These are phyloP conservation scores for Ptychadena robeensis DNA, from an alignment of 2,797 vertebrate species.

Conservation along the genomic window DNA sequence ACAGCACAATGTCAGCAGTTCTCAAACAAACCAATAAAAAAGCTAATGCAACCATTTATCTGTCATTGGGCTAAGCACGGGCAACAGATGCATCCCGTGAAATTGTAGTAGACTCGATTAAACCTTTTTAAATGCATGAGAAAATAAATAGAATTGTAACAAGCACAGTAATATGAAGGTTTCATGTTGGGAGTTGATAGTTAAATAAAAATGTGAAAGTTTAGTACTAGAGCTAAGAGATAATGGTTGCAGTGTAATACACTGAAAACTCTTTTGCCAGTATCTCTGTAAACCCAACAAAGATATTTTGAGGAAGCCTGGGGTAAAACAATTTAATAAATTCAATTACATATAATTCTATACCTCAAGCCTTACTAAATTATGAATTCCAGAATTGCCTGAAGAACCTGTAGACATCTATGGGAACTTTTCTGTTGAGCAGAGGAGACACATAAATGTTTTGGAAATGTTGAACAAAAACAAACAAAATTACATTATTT, in stretches of 20 bases:
- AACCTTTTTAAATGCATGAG: not conserved
- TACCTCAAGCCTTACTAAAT: too few relatives aligned
- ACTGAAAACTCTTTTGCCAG: too few relatives aligned
- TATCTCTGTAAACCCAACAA: too few relatives aligned
- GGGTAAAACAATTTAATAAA: too few relatives aligned
- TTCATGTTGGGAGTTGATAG: not conserved
- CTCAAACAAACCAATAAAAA: not conserved
- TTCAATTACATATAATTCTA: too few relatives aligned
- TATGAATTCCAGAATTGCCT: too few relatives aligned
- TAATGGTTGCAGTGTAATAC: too few relatives aligned
- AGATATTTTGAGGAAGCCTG: too few relatives aligned
- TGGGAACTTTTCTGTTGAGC: too few relatives aligned
- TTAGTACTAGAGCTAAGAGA: not conserved
- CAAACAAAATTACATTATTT: too few relatives aligned
- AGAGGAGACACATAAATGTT: not conserved
- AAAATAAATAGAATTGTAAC: not conserved
- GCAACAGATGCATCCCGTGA: slow-evolving; percentile 1
- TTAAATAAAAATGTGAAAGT: not conserved
- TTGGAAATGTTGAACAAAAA: not conserved
- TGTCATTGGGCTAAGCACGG: not conserved
- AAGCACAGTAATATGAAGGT: not conserved
- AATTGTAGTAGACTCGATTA: not conserved
- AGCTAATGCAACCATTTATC: slow-evolving; percentile 12
- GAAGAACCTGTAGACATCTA: too few relatives aligned
- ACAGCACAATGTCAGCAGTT: slow-evolving; percentile 18